Conservation (phyloP, 2,888 invertebrate species). For the Anticlea derivata region DNA sequence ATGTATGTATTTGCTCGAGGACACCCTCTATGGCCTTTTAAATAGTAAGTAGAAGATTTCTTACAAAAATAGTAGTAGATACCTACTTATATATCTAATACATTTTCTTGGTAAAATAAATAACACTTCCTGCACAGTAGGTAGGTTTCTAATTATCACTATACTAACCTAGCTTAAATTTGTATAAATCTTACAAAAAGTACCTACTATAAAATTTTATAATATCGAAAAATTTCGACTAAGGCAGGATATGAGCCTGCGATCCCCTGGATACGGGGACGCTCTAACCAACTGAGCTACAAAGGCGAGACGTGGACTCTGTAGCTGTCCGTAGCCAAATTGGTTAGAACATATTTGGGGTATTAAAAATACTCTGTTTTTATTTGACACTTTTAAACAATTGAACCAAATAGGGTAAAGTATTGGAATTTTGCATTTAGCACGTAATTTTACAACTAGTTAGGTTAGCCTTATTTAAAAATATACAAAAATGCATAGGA, state of each 20-base stretch:
- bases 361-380: too few relatives aligned
- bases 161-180: slow-evolving; percentile 6
- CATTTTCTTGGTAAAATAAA: slow-evolving; percentile 47
- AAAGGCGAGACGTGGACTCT: too few relatives aligned
- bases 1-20: slow-evolving; percentile 66
- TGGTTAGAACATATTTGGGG: too few relatives aligned
- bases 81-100: slow-evolving; percentile 7
- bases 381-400: too few relatives aligned
- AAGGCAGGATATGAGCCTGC: too few relatives aligned
- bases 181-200: slow-evolving; percentile 11
- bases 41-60: slow-evolving; percentile 50
- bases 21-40: slow-evolving; percentile 73
- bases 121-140: slow-evolving; percentile 50
- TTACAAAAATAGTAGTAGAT: slow-evolving; percentile 24
- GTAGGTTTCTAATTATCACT: slow-evolving; percentile 14
- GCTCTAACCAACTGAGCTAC: too few relatives aligned
- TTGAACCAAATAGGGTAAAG: too few relatives aligned
- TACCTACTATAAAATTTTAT: too few relatives aligned
- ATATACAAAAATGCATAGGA: slow-evolving; percentile 6
- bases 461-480: neutral
- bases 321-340: too few relatives aligned
- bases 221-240: too few relatives aligned
- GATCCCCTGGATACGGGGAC: too few relatives aligned
- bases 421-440: slow-evolving; percentile 21
- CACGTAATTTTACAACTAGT: neutral